phyloP scores from a whole-genome alignment of 2,113 vertebrate genomes.

The Cardinalis cardinalis region DNA sequence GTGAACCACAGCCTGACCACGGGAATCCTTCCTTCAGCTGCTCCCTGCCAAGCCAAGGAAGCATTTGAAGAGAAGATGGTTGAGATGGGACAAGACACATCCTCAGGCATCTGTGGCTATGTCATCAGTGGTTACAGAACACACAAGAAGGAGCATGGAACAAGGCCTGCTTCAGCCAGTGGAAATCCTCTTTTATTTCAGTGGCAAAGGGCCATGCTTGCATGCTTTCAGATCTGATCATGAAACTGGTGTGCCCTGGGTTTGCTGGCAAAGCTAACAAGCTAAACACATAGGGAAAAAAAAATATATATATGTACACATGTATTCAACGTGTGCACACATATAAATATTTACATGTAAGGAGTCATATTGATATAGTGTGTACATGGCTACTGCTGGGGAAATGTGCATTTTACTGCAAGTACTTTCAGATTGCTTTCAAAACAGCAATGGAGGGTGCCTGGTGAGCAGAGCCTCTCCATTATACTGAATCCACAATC shows the following conservation, averaged over 20 bases:
- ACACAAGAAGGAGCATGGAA: background rate
- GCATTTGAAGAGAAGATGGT: background rate
- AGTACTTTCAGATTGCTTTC: background rate
- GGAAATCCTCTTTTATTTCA: background rate
- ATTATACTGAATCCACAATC: background rate
- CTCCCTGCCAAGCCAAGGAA: background rate
- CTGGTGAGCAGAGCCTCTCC: background rate
- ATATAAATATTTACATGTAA: background rate
- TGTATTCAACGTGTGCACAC: fast-evolving
- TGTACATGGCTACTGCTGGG: background rate
- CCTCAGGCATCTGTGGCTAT: background rate
- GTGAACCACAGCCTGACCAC: background rate
- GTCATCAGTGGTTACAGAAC: background rate
- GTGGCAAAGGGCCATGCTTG: background rate
- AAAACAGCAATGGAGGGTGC: background rate
- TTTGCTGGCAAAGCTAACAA: background rate
- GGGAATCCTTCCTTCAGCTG: background rate
- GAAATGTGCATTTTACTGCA: background rate
- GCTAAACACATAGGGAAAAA: background rate
- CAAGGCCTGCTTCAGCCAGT: background rate
- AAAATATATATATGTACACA: background rate
- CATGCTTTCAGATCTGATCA: background rate
- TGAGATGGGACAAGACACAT: background rate
- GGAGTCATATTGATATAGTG: background rate
- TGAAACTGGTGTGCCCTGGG: background rate